Evolutionary conservation across 2,797 vertebrate species (phyloP), one percentile per base, ranked within the genome.

Genomic region (Parotocinclus haroldoi): DNA sequence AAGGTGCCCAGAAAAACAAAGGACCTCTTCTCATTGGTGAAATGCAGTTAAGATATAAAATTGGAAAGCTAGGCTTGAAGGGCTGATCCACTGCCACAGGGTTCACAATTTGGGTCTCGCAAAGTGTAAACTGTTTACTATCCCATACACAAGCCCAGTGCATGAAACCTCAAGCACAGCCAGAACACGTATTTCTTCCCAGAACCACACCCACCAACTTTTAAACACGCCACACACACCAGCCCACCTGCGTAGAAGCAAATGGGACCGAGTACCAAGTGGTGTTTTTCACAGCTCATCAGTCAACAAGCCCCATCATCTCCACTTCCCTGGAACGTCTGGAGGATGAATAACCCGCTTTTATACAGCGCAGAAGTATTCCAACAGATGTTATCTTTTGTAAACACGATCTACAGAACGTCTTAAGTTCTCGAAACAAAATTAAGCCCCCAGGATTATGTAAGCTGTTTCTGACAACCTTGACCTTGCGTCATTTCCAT

Each of bases 271-370:
- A 12, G 39, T 63, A 63, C 63, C 42, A 59, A 55, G 51, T 10
- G 1, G 36, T 53, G 46, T 40, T 58, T 51, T 79, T 80, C 72
- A 74, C 76, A 64, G 78, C 68, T 66, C 60, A 76, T 63, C 62
- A 11, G 44, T 57, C 56, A 67, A 37, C 16, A 39, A 65, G 71
- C 58, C 51, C 44, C 11, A 7, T 19, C 37, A 57, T 37, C 38
- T 45, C n/a, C 16, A 63, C 14, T 58, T 42, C 51, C 14, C 27
- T 62, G 40, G 56, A 50, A 63, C 59, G 18, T 46, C 49, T 57
- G 44, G 52, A 56, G 38, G 10, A 68, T 64, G 13, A 38, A 58
- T 11, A 45, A 27, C 63, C 17, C 51, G 42, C 57, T 69, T 68
- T 55, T 61, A 60, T 62, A 68, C 52, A 72, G 46, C 60, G 38